These are phyloP conservation scores for Formica exsecta DNA, from an alignment of 1,140 invertebrate genomes.

Conservation along the genomic window DNA sequence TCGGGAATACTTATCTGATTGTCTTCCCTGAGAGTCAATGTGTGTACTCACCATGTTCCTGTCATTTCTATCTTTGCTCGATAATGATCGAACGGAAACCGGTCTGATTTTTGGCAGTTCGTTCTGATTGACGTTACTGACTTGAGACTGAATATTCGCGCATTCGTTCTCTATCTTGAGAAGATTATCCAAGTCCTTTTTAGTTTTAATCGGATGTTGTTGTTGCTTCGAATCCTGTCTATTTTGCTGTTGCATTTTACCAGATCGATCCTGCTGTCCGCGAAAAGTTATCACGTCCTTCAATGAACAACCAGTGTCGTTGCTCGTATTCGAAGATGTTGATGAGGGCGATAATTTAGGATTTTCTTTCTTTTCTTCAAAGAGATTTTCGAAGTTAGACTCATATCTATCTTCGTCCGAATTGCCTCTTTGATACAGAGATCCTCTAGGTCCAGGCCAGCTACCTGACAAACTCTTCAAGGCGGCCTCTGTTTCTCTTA, in stretches of 20 bases:
- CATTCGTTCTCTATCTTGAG: constrained; percentile 87
- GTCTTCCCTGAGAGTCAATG: constrained; percentile 71
- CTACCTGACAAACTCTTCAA: constrained; percentile 93
- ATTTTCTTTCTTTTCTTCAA: constrained; percentile 92
- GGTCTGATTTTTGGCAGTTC: constrained; percentile 74
- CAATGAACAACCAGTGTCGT: constrained; percentile 87
- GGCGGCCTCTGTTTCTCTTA: constrained; percentile 94
- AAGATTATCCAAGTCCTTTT: constrained; percentile 86
- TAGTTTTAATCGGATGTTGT: constrained; percentile 69
- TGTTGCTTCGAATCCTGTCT: constrained; percentile 79
- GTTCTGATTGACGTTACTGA: constrained; percentile 70
- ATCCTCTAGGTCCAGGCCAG: constrained; percentile 90
- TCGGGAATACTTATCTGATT: constrained; percentile 85
- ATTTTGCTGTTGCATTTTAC: constrained; percentile 80
- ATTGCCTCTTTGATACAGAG: constrained; percentile 89
- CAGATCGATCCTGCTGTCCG: constrained; percentile 85
- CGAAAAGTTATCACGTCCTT: constrained; percentile 90
- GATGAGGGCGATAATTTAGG: constrained; percentile 89
- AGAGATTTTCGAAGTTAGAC: constrained; percentile 93
- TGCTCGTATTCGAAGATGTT: constrained; percentile 88
- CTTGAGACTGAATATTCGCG: constrained; percentile 84
- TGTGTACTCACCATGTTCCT: constrained; percentile 74
- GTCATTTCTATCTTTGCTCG: constrained; percentile 83
- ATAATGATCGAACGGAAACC: constrained; percentile 67
- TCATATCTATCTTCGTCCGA: constrained; percentile 90